Evolutionary conservation across 2,888 invertebrate genomes (phyloP), one percentile per base, ranked within the genome.

Genomic region (Nowickia ferox): DNA sequence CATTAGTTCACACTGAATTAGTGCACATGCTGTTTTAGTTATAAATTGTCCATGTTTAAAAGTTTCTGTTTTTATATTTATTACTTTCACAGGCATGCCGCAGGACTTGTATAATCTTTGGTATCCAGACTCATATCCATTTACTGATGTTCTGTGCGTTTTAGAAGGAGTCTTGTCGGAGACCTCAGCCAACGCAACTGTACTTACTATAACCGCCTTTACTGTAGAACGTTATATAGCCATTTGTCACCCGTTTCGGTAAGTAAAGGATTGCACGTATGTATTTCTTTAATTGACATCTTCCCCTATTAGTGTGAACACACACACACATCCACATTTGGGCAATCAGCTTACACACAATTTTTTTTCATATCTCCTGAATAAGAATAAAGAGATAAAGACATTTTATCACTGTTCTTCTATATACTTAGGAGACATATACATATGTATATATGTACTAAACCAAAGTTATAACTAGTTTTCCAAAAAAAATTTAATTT

Each of bases 151-250:
- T 8, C 95, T 96, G 88, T 98, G 97, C 92, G 94, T 96, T 13
- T 92, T 96, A 13, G 93, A 95, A 87, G 96, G 96, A 9, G 94
- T 97, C 68, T 95, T 96, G 0, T 96, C 97, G 0, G 98, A 98
- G 92, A 96, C 96, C n/a, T 96, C 96, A 0, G 96, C 96, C 22
- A 96, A 97, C 90, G 97, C 97, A 0, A 97, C 97, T 0, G 97
- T 98, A 2, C 93, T 96, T 86, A 96, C 96, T 13, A 98, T 98
- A 89, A 97, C 97, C 0, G 97, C 97, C 2, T 98, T 98, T 92
- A 98, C 96, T 0, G 95, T 97, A 15, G 98, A 98, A 92, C 94
- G 98, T 86, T 98, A 97, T 91, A 95, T 97, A 51, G 97, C 97
- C 8, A 97, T 97, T 88, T 97, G 97, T 90, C 96, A 96, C 90